Base-by-base conservation (phyloP, 2,113 vertebrate genomes). In the Tylochromis polylepis region DNA sequence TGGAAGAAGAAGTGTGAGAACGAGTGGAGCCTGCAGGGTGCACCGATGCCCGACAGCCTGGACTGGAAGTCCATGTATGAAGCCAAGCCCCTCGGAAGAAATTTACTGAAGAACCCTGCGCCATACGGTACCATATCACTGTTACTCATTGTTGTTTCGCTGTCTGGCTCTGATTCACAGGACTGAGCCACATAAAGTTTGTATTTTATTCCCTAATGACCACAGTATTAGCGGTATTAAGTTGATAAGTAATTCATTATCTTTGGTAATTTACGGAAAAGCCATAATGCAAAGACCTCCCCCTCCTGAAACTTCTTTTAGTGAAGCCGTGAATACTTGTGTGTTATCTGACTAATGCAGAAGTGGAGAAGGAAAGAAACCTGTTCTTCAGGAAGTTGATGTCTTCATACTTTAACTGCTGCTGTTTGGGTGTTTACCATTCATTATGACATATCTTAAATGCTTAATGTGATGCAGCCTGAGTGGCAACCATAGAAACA, bases 41-140 rank as follows among this genome's bases (percentile, higher is more conserved):
- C 93, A 1, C 83, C 91, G 5, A 90, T 91, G 90, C 96, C 96
- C 5, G 89, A 94, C 56, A 10, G 49, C 27, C 82, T 96, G 62
- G 94, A 96, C 94, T 98, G 97, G 97, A 95, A 90, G 91, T 56
- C 88, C 4, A 91, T 97, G 4, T 95, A 91, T 16, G 92, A 96
- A 59, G 95, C 92, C 36, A 95, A 94, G 31, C 97, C 97, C 1
- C 93, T 98, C 22, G 93, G 95, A 56, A 96, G 97, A 59, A 98
- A 98, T 84, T 80, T 98, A 3, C 94, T 98, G 89, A 95, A 82
- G 86, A 97, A 96, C 89, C 94, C 97, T 6, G 87, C 96, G n/a
- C 97, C 97, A 38, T 93, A 96, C 90, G 97, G 97, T 98, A 96
- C n/a, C 31, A 14, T 20, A 3, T 29, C 16, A 57, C 24, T 41